phyloP scores from a whole-genome alignment of 1,140 invertebrate species.

The Tenebrio molitor region DNA sequence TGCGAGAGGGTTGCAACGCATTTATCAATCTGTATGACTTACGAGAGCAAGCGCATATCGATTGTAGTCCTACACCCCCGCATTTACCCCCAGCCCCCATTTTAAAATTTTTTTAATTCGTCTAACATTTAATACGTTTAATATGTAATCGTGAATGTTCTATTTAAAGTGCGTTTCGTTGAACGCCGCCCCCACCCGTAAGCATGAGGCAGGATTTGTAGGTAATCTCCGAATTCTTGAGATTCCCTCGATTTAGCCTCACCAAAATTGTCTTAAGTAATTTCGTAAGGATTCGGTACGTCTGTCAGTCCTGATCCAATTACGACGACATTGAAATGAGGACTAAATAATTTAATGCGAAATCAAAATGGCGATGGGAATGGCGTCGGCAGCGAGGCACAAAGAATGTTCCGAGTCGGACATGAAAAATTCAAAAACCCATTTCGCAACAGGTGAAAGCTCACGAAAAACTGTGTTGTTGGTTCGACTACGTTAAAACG shows the following conservation, averaged over 20 bases:
- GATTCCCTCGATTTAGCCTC: neutral
- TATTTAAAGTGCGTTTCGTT: too few species aligned
- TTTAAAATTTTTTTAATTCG: too few species aligned
- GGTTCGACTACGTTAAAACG: neutral
- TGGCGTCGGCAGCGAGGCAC: too few species aligned
- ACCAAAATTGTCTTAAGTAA: neutral
- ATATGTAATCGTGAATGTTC: too few species aligned
- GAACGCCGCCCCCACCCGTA: neutral
- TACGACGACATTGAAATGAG: neutral
- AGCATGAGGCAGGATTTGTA: neutral
- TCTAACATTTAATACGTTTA: too few species aligned
- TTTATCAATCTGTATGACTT: neutral
- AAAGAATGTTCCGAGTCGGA: neutral
- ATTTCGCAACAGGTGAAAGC: slow-evolving; percentile 7
- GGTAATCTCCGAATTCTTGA: neutral
- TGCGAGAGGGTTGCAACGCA: neutral
- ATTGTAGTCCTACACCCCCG: too few species aligned
- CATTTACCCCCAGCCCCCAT: too few species aligned
- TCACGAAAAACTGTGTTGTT: neutral
- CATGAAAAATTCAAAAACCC: slow-evolving; percentile 11
- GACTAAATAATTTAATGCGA: neutral
- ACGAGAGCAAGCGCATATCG: neutral
- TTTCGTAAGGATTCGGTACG: neutral
- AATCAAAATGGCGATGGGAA: neutral
- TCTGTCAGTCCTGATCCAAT: neutral